Conservation (phyloP, 1,140 invertebrate species). For the Drosophila sturtevanti region DNA sequence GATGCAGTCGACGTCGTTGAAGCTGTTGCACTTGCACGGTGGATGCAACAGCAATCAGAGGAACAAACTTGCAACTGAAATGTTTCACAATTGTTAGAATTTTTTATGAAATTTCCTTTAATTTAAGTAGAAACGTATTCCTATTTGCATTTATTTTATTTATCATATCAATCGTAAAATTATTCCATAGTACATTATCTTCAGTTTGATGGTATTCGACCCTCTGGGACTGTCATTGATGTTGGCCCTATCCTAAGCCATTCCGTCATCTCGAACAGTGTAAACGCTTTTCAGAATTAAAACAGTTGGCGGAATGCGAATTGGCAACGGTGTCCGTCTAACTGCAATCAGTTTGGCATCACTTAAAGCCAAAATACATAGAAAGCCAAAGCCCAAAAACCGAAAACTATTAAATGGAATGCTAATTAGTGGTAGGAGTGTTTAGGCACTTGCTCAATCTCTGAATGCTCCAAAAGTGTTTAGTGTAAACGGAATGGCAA, state of each 20-base stretch:
- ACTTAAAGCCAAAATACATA: slow-evolving; percentile 40
- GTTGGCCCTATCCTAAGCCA: slow-evolving; percentile 14
- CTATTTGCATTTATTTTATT: too few species aligned
- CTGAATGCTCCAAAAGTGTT: slow-evolving; percentile 13
- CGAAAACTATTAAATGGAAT: slow-evolving; percentile 70
- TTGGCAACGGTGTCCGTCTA: slow-evolving; percentile 24
- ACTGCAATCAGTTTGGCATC: slow-evolving; percentile 39
- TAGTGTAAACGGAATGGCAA: slow-evolving; percentile 31
- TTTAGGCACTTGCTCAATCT: slow-evolving; percentile 19
- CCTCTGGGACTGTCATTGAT: slow-evolving; percentile 32
- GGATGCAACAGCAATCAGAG: not conserved
- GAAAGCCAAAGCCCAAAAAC: slow-evolving; percentile 34
- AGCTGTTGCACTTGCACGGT: slow-evolving; percentile 25
- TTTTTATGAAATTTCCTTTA: not conserved
- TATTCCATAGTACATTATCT: slow-evolving; percentile 28
- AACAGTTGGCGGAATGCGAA: slow-evolving; percentile 18
- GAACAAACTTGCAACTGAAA: not conserved
- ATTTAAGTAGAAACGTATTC: not conserved
- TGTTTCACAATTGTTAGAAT: not conserved
- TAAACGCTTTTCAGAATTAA: slow-evolving; percentile 46
- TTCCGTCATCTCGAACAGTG: slow-evolving; percentile 17
- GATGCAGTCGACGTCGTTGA: slow-evolving; percentile 42
- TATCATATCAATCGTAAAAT: not conserved
- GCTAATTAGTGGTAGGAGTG: slow-evolving; percentile 66
- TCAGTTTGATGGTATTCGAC: not conserved